Base-by-base conservation (phyloP, 1,140 invertebrate species). In the Nilaparvata lugens region DNA sequence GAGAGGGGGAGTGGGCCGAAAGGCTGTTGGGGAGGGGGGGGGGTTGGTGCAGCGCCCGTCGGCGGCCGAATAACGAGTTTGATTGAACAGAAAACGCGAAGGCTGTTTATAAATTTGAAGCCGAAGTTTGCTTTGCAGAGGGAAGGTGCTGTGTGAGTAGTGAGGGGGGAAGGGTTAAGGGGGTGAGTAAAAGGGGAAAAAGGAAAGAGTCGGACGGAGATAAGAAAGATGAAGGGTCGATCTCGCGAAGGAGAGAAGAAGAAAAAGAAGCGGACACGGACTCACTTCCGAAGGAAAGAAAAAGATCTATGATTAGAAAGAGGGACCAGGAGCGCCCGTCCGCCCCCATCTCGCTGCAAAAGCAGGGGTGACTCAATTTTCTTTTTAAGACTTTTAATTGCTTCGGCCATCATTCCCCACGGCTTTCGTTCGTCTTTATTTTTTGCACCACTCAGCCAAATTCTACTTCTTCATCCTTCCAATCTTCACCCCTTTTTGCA, bases 351-450 rank as follows among this genome's bases (percentile, higher is more conserved):
- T 35, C 31, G 31, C n/a, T n/a, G n/a, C 51, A 42, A 59, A 52
- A 61, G 62, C 56, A 58, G 56, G 62, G 62, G 64, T 45, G 65
- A 63, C 60, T 68, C 65, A 66, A 68, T 68, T 68, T 68, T 68
- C 67, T 68, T 68, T 68, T 68, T 68, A 68, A 68, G 67, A 68
- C 65, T 68, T 68, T 68, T 68, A 68, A 68, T 68, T 68, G 67
- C 67, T 68, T 64, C 65, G 65, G 67, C 67, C 67, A 68, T 68
- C 67, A 65, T 61, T 61, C 58, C 65, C 58, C 61, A 48, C 63
- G 61, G 63, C 60, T 56, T 57, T 62, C 63, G 60, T 57, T 62
- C 63, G 43, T 62, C 58, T 64, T 11, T 64, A 58, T 64, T 64
- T 59, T 64, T 64, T 64, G 61, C 61, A 59, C 57, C 61, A 58